A percentile compares a stretch with the other conserved stretches of the same genome.
Evolutionary conservation across 2,113 vertebrate genomes (phyloP).

Genomic region (Shinisaurus crocodilurus): DNA sequence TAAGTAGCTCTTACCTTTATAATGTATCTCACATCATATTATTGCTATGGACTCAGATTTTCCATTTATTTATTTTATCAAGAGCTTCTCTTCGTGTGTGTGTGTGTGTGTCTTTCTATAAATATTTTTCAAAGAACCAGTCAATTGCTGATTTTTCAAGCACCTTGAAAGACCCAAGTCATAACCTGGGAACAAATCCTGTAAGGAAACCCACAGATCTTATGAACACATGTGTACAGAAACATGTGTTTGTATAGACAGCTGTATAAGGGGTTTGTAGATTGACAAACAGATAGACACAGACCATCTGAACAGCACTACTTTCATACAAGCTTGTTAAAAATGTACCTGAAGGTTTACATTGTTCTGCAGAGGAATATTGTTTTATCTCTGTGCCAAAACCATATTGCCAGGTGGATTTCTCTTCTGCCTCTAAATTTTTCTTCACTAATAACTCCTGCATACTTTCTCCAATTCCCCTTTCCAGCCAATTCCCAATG

Average conservation of each 20-base stretch:
- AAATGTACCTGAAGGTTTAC: not conserved
- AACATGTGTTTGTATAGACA: not conserved
- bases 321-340: not conserved
- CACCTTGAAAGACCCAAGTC: not conserved
- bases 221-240: not conserved
- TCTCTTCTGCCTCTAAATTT: not conserved
- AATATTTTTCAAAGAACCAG: not conserved
- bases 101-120: not conserved
- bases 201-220: not conserved
- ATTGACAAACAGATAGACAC: not conserved
- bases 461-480: not conserved
- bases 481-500: too few species aligned
- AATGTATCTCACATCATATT: not conserved
- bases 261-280: not conserved
- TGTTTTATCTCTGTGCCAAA: not conserved
- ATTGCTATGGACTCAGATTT: not conserved
- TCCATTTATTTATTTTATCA: conserved; percentile 33
- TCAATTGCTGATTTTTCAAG: not conserved
- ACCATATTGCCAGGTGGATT: not conserved
- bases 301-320: not conserved
- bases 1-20: conserved; percentile 31
- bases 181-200: not conserved
- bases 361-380: not conserved
- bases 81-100: not conserved
- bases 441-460: not conserved